Percentiles rank a stretch among this genome's conserved stretches.
Evolutionary conservation across 1,140 invertebrate species (phyloP).

Genomic region (Scylla paramamosain): DNA sequence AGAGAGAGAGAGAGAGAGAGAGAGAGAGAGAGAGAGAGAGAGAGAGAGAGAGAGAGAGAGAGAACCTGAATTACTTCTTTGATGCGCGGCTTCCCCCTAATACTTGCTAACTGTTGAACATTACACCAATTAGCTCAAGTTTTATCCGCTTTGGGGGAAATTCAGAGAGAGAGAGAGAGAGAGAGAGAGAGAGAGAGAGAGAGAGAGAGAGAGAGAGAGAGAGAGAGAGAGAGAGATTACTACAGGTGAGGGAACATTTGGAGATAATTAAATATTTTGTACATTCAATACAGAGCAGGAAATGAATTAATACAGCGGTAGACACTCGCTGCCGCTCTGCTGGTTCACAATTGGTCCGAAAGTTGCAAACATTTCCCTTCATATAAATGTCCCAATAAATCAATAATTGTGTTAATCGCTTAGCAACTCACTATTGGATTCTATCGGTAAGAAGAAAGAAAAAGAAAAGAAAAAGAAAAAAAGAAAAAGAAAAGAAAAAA

Average conservation of each 20-base stretch:
- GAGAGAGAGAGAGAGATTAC: not conserved
- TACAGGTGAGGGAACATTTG: not conserved
- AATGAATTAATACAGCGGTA: too few relatives aligned
- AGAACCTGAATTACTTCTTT: constrained; percentile 42
- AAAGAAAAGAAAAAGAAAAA: not conserved
- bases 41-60: not conserved
- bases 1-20: not conserved
- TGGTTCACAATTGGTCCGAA: too few relatives aligned
- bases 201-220: not conserved
- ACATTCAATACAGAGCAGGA: too few relatives aligned
- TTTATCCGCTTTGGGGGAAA: not conserved
- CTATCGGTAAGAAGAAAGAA: not conserved
- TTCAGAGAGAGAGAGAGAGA: not conserved
- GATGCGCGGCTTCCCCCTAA: constrained; percentile 28
- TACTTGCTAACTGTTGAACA: constrained; percentile 55
- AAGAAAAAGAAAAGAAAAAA: not conserved
- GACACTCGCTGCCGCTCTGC: too few relatives aligned
- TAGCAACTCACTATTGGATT: too few relatives aligned
- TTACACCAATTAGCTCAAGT: constrained; percentile 55
- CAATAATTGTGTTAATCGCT: too few relatives aligned
- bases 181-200: not conserved
- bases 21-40: not conserved
- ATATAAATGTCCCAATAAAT: too few relatives aligned
- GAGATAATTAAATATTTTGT: too few relatives aligned
- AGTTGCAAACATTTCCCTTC: too few relatives aligned